Conservation (phyloP, 2,888 invertebrate species). For the Patella ulyssiponensis region DNA sequence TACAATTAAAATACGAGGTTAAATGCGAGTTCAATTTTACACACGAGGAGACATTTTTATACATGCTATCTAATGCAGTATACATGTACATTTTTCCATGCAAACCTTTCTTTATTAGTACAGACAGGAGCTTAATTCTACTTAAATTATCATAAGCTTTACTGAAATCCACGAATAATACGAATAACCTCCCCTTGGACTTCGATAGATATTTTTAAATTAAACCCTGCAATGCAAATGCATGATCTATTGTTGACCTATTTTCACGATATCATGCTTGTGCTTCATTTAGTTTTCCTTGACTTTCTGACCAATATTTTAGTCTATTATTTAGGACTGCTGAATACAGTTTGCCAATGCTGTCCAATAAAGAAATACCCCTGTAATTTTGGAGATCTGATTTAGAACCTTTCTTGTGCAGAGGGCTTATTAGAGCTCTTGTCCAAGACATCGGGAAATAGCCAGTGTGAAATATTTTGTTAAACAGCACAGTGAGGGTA, state of each 20-base stretch:
- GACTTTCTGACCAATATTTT: constrained; percentile 23
- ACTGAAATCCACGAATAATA: constrained; percentile 24
- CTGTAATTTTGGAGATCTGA: not conserved
- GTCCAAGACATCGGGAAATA: not conserved
- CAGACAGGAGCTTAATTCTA: constrained; percentile 25
- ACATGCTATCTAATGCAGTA: constrained; percentile 15
- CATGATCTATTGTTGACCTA: not conserved
- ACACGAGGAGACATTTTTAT: too few relatives aligned
- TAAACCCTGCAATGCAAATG: not conserved
- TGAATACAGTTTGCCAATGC: constrained; percentile 14
- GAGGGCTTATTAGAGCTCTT: not conserved
- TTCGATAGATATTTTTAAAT: constrained; percentile 5
- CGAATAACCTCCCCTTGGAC: constrained; percentile 13
- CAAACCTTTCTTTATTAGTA: constrained; percentile 25
- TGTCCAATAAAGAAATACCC: not conserved
- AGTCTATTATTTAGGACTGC: constrained; percentile 26
- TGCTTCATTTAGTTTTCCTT: too few relatives aligned
- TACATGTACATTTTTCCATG: constrained; percentile 29
- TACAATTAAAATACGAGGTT: not conserved
- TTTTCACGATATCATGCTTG: constrained; percentile 23
- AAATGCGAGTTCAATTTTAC: not conserved
- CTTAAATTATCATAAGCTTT: constrained; percentile 30
- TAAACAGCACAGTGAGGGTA: not conserved
- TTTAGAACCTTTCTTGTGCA: constrained; percentile 3
- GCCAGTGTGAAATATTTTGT: not conserved